These are phyloP conservation scores for Parnassius smintheus DNA, from an alignment of 2,888 invertebrate species.

Conservation along the genomic window DNA sequence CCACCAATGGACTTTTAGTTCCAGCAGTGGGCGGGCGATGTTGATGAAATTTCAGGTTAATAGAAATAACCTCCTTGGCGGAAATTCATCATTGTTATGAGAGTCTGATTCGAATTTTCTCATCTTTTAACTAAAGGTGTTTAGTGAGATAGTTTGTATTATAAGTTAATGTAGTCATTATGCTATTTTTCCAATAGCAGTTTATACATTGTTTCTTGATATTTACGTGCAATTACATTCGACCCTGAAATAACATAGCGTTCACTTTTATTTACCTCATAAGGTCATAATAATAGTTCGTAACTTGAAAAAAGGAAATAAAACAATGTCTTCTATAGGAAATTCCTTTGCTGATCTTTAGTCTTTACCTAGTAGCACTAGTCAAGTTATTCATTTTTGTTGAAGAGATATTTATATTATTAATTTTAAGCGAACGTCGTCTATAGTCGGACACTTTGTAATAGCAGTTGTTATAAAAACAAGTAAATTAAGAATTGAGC, in stretches of 20 bases:
- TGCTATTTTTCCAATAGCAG: too few species aligned
- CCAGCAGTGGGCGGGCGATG: too few species aligned
- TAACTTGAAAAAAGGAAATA: not conserved
- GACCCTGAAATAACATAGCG: conserved; percentile 16
- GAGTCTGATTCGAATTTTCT: too few species aligned
- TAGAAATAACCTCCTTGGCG: too few species aligned
- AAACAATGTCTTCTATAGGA: conserved; percentile 1
- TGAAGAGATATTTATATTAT: not conserved
- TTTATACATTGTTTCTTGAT: not conserved
- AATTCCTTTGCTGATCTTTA: conserved; percentile 13
- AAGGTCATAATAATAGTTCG: not conserved
- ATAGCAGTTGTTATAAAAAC: not conserved
- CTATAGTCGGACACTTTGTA: not conserved
- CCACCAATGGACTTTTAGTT: too few species aligned
- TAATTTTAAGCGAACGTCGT: conserved; percentile 1
- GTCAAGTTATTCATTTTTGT: conserved; percentile 12
- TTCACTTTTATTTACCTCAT: conserved; percentile 12
- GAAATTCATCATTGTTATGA: too few species aligned
- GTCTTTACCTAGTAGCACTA: conserved; percentile 15
- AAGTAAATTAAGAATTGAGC: too few species aligned
- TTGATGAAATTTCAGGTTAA: too few species aligned
- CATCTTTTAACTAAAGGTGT: too few species aligned
- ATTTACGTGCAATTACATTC: conserved; percentile 10
- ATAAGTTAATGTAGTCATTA: too few species aligned
- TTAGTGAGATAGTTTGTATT: too few species aligned